These are phyloP conservation scores for Embiotoca jacksoni DNA, from an alignment of 2,113 vertebrate species.

Conservation along the genomic window DNA sequence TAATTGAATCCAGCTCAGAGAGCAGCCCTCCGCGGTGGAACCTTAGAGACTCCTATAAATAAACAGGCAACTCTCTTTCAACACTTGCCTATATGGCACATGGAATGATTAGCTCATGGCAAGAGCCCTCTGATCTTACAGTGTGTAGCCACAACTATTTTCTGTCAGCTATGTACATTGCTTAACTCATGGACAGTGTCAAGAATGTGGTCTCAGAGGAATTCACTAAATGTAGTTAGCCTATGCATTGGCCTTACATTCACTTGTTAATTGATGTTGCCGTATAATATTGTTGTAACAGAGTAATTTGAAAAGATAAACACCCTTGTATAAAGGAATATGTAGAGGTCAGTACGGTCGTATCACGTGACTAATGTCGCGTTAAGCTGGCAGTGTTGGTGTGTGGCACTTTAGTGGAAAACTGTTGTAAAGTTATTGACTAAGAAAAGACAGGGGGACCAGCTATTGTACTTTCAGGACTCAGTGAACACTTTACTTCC, in stretches of 20 bases:
- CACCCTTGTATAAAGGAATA: neutral
- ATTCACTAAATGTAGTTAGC: conserved; percentile 53
- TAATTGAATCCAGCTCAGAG: conserved; percentile 78
- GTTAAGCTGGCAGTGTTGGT: too few species aligned
- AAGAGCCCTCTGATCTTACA: conserved; percentile 74
- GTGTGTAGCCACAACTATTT: conserved; percentile 77
- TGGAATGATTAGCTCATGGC: conserved; percentile 82
- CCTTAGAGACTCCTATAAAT: conserved; percentile 82
- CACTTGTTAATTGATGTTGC: neutral
- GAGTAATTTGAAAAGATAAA: conserved; percentile 1
- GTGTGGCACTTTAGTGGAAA: too few species aligned
- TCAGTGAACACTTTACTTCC: too few species aligned
- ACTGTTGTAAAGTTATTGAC: too few species aligned
- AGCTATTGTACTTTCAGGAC: too few species aligned
- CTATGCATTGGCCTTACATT: conserved; percentile 10
- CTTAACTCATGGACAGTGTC: conserved; percentile 54
- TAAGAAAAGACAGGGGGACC: too few species aligned
- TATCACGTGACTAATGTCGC: too few species aligned
- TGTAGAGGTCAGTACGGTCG: neutral
- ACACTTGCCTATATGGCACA: conserved; percentile 79
- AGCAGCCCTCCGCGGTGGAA: conserved; percentile 74
- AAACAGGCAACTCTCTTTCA: conserved; percentile 78
- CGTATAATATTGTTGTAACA: neutral
- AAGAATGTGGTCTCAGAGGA: conserved; percentile 67
- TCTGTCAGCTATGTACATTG: conserved; percentile 71